Conservation (phyloP, 1,140 invertebrate genomes). For the Drosophila simulans region DNA sequence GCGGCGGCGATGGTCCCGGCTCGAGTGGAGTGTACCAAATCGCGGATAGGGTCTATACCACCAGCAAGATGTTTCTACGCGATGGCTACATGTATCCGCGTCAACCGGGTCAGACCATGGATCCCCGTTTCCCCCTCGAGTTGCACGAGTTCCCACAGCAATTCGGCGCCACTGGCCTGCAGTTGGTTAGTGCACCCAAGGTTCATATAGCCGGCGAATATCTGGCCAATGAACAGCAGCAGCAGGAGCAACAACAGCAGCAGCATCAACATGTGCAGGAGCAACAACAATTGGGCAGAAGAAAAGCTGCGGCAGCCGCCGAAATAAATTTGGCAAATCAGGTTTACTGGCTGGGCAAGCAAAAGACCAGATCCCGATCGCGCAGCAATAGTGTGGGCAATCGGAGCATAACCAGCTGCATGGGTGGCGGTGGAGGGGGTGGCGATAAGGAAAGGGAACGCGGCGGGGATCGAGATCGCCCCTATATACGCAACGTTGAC, state of each 20-base stretch:
- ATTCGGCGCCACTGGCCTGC: constrained; percentile 73
- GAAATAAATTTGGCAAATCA: constrained; percentile 82
- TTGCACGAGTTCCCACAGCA: constrained; percentile 79
- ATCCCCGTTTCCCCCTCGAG: constrained; percentile 78
- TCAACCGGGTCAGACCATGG: constrained; percentile 79
- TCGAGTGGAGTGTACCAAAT: constrained; percentile 77
- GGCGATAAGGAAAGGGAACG: constrained; percentile 27
- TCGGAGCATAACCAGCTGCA: constrained; percentile 63
- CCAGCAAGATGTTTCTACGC: constrained; percentile 80
- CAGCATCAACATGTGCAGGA: constrained; percentile 38
- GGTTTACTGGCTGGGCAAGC: constrained; percentile 77
- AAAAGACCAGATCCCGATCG: constrained; percentile 67
- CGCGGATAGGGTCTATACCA: constrained; percentile 79
- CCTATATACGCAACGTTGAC: constrained; percentile 77
- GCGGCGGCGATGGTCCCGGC: constrained; percentile 70
- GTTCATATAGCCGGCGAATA: constrained; percentile 81
- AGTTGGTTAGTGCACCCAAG: constrained; percentile 75
- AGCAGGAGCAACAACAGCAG: constrained; percentile 19
- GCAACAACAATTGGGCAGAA: constrained; percentile 38
- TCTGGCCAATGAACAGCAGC: constrained; percentile 47
- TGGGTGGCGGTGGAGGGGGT: constrained; percentile 39
- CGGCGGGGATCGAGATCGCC: constrained; percentile 42
- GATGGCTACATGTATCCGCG: constrained; percentile 83
- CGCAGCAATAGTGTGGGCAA: constrained; percentile 80
- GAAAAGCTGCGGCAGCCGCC: constrained; percentile 69